These are phyloP conservation scores for Stomatorhinus ivindoensis DNA, from an alignment of 2,113 vertebrate genomes.

Conservation along the genomic window DNA sequence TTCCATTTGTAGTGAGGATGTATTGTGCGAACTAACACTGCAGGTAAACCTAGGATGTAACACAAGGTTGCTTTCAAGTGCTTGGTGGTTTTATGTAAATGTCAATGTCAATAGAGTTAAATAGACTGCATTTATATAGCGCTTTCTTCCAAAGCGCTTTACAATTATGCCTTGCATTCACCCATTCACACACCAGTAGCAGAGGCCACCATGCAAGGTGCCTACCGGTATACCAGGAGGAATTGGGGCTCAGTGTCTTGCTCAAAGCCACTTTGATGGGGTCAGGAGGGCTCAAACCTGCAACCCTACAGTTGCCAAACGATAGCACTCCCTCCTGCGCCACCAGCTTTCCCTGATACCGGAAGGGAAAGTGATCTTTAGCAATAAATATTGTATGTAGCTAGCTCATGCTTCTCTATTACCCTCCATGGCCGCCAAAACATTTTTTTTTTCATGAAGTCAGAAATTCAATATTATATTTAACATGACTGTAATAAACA, in stretches of 20 bases:
- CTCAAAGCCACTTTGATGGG: too few species aligned
- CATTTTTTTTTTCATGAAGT: background rate
- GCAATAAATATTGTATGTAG: background rate
- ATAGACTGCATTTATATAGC: too few species aligned
- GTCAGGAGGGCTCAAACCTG: too few species aligned
- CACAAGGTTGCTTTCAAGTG: background rate
- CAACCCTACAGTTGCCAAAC: too few species aligned
- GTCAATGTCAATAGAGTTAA: background rate
- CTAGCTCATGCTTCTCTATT: background rate
- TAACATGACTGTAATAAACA: background rate
- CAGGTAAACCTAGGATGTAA: background rate
- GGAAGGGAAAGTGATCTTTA: background rate
- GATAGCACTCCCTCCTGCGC: too few species aligned
- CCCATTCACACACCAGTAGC: too few species aligned
- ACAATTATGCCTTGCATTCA: too few species aligned
- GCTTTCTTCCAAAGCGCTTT: too few species aligned
- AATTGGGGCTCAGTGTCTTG: too few species aligned
- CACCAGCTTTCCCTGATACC: too few species aligned
- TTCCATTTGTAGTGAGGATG: background rate
- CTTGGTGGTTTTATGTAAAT: background rate
- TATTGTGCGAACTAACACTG: background rate
- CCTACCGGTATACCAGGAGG: too few species aligned
- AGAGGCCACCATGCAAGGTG: too few species aligned
- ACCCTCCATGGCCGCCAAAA: background rate
- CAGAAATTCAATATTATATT: background rate